Evolutionary conservation across 2,113 vertebrate genomes (phyloP), one percentile per base, ranked within the genome.

Genomic region (Coregonus clupeaformis): DNA sequence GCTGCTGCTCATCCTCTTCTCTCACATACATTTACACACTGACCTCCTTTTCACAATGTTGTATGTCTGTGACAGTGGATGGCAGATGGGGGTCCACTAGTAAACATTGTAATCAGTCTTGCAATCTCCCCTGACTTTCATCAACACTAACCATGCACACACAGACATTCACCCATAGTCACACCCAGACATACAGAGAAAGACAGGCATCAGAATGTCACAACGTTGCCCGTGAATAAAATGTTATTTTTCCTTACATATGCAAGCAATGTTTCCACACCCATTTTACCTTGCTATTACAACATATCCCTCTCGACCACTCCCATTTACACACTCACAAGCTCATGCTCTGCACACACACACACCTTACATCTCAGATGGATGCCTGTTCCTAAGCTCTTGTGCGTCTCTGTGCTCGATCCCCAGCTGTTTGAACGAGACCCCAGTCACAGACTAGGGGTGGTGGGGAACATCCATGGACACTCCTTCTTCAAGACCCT

Each of bases 371-470:
- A 42, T 12, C 36, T 42, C 47, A 47, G 12, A 14, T 42, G 12
- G 12, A 63, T 9, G 6, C 49, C 4, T 9, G 0, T 14, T 47
- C 47, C 16, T 64, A 30, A 59, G 20, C 25, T 4, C 30, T 18
- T 5, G 16, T 49, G 42, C 52, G 14, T 70, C 20, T 73, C 29
- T n/a, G 68, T 70, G 9, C 64, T 6, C 77, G 0, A 57, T 81
- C 32, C 86, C n/a, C 85, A 99, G 98, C 83, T 99, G 59, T 97
- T 99, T 90, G 95, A 96, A 86, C 94, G 97, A 65, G 96, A 99
- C 3, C 94, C 96, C 60, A 84, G 13, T 59, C 93, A 81, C 70
- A 93, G 98, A 80, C 89, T 99, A 64, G 97, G 96, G 7, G 89
- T 98, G 79, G 94, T 92, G 5, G 96, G 96, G 66, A 92, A 94